Percentiles rank a stretch among this genome's conserved stretches.
These are phyloP conservation scores for Enoplolaimus lenunculus DNA, from an alignment of 2,888 invertebrate genomes.

Conservation along the genomic window DNA sequence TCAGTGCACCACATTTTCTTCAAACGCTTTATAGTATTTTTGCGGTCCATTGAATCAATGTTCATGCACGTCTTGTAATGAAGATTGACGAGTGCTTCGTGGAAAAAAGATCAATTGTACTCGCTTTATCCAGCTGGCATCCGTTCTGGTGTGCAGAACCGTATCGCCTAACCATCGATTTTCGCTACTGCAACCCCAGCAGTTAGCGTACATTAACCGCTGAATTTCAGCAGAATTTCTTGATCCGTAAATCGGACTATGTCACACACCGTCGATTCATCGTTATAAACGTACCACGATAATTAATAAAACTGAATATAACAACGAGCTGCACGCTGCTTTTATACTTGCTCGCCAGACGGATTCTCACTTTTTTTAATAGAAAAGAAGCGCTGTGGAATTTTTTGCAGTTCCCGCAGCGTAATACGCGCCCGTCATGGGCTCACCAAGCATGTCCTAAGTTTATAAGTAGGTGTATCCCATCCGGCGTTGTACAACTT, in stretches of 20 bases:
- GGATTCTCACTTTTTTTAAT: no score
- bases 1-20: neutral
- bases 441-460: neutral
- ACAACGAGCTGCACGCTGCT: no score
- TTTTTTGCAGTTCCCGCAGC: neutral
- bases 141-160: conserved; percentile 12
- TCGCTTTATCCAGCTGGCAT: neutral
- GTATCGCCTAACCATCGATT: neutral
- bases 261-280: no score
- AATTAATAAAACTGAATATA: no score
- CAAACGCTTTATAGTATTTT: neutral
- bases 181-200: conserved; percentile 7
- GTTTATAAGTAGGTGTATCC: neutral
- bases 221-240: no score
- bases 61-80: neutral
- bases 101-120: neutral
- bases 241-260: no score
- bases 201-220: neutral
- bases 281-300: no score
- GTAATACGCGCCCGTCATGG: neutral
- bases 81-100: neutral
- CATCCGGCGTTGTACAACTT: neutral
- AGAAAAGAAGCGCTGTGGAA: no score
- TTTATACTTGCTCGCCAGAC: no score
- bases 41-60: neutral